Percentiles rank a stretch among this genome's conserved stretches.
phyloP scores from a whole-genome alignment of 2,113 vertebrate species.

The Hystrix cristata region DNA sequence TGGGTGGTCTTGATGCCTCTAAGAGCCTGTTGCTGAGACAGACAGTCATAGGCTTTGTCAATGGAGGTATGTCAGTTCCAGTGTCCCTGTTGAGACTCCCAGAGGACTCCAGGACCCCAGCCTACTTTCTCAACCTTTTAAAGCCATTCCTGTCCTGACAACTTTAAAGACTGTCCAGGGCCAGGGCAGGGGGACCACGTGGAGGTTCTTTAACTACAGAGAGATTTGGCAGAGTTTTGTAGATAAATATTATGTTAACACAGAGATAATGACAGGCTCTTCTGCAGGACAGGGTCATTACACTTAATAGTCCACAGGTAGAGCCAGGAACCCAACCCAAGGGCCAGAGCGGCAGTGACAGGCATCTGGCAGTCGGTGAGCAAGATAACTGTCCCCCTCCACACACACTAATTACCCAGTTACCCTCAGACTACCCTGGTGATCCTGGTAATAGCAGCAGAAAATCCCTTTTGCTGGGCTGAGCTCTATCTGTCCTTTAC shows the following conservation, averaged over 20 bases:
- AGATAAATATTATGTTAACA: slow-evolving; percentile 82
- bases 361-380: slow-evolving; percentile 73
- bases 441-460: slow-evolving; percentile 58
- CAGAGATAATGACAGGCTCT: slow-evolving; percentile 84
- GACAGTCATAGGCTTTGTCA: neutral
- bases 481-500: neutral
- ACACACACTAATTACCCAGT: slow-evolving; percentile 75
- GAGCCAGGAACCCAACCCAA: slow-evolving; percentile 81
- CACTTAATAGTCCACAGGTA: slow-evolving; percentile 86
- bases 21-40: neutral
- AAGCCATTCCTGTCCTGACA: neutral
- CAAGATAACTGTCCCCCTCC: slow-evolving; percentile 70
- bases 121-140: slow-evolving; percentile 20
- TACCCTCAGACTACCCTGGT: slow-evolving; percentile 75
- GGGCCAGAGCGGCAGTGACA: slow-evolving; percentile 84
- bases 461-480: neutral
- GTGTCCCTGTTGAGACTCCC: neutral
- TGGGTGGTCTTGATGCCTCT: neutral
- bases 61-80: neutral
- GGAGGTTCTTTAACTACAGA: slow-evolving; percentile 65
- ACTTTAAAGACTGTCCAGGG: neutral
- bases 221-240: slow-evolving; percentile 70
- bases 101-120: neutral
- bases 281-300: slow-evolving; percentile 84
- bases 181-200: neutral